These are phyloP conservation scores for Onychostoma macrolepis DNA, from an alignment of 2,113 vertebrate genomes.

Conservation along the genomic window DNA sequence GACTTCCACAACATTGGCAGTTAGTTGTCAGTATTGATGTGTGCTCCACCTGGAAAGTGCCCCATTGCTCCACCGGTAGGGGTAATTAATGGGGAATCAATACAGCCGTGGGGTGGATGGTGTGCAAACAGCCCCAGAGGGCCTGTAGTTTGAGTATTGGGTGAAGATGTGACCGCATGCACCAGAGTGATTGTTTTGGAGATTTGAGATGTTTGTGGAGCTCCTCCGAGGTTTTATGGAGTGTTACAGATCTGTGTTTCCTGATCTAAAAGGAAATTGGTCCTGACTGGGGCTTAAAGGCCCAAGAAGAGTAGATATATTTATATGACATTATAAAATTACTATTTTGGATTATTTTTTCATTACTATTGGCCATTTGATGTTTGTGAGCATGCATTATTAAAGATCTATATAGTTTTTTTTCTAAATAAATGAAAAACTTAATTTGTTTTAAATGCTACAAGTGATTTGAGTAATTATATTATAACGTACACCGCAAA, in stretches of 20 bases:
- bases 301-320: background rate
- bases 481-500: background rate
- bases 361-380: background rate
- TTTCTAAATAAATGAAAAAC: background rate
- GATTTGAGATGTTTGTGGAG: background rate
- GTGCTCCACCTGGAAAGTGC: constrained; percentile 36
- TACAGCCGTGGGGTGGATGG: constrained; percentile 54
- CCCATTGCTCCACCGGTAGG: constrained; percentile 52
- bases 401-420: background rate
- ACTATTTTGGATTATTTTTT: background rate
- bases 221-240: background rate
- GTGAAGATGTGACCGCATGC: constrained; percentile 27
- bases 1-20: constrained; percentile 11
- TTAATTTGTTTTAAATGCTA: background rate
- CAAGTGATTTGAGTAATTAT: background rate
- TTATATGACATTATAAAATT: background rate
- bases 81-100: constrained; percentile 60
- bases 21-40: constrained; percentile 43
- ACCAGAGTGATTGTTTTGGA: background rate
- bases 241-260: background rate
- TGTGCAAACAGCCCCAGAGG: constrained; percentile 40
- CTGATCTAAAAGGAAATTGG: background rate
- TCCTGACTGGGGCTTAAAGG: background rate
- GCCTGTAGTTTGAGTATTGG: constrained; percentile 24
- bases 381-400: background rate